Evolutionary conservation across 2,113 vertebrate genomes (phyloP), one percentile per base, ranked within the genome.

Genomic region (Ceuthmochares aereus): DNA sequence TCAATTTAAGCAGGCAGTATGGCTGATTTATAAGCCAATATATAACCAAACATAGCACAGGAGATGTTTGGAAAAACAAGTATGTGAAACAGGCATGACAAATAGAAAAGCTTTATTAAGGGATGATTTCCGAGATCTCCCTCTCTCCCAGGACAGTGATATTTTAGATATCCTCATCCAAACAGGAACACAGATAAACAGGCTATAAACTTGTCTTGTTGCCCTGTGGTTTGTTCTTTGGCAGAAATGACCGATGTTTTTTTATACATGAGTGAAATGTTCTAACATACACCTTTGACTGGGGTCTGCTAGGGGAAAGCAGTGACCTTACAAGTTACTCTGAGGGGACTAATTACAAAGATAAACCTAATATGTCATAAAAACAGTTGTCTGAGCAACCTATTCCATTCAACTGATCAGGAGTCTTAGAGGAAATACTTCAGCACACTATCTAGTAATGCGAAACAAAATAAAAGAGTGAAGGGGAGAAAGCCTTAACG

Each of bases 1-100:
- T 90, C 91, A 87, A 90, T 89, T 93, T 92, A 36, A 95, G 58
- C 73, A 75, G 64, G 76, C 84, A 63, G 42, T n/a, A 74, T 18
- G 80, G 76, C 89, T 95, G 96, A 97, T 96, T 97, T 95, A 90
- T 78, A 91, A 92, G 73, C 73, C 94, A 92, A 89, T 95, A 94
- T 52, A 85, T 75, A 96, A 89, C 89, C 87, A 95, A 92, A 90
- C 67, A 93, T n/a, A 95, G 86, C 87, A 89, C 47, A 74, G 83
- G 60, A 86, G 76, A 63, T 78, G 86, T 75, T 81, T 92, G 73
- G 86, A 72, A 93, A 95, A 95, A 89, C 64, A 95, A 84, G 47
- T 43, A 56, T 10, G 47, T 67, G 89, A 78, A 86, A 81, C 0
- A 68, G 37, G 68, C 64, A 49, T 68, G 84, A 93, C 73, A 92